A percentile compares a stretch with the other conserved stretches of the same genome.
These are phyloP conservation scores for Harmothoe impar DNA, from an alignment of 2,888 invertebrate genomes.

Conservation along the genomic window DNA sequence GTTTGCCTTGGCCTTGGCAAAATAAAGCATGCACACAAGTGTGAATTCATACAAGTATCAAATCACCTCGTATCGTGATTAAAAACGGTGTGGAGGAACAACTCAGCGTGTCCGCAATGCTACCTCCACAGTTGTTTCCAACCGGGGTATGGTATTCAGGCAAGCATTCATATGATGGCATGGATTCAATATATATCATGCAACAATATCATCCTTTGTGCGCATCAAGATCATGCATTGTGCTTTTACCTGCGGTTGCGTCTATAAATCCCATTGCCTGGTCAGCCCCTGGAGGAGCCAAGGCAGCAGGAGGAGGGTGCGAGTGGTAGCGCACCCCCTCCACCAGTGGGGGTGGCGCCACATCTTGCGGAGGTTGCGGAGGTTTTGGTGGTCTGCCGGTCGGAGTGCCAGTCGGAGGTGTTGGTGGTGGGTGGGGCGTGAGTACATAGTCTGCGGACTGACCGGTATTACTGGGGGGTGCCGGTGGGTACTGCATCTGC, in stretches of 20 bases:
- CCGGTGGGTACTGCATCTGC: not conserved
- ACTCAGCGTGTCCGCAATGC: no score
- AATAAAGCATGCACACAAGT: no score
- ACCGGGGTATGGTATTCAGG: no score
- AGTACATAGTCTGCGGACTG: not conserved
- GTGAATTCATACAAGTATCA: no score
- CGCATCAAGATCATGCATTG: not conserved
- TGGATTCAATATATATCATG: not conserved
- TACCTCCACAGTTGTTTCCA: no score
- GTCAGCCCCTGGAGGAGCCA: not conserved
- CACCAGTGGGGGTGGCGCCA: constrained; percentile 22
- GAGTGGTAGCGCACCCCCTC: constrained; percentile 50
- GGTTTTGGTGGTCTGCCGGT: constrained; percentile 37
- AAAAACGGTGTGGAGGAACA: no score
- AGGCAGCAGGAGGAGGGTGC: constrained; percentile 22
- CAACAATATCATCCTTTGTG: not conserved
- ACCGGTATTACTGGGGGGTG: not conserved
- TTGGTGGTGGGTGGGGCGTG: constrained; percentile 38
- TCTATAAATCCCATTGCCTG: constrained; percentile 22
- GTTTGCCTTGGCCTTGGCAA: no score
- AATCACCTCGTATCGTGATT: no score
- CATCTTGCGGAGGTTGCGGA: not conserved
- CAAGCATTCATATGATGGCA: not conserved
- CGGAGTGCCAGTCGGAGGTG: not conserved
- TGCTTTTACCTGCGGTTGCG: constrained; percentile 48